Percentiles rank a stretch among this genome's conserved stretches.
These are phyloP conservation scores for Zootoca vivipara DNA, from an alignment of 2,113 vertebrate species.

Conservation along the genomic window DNA sequence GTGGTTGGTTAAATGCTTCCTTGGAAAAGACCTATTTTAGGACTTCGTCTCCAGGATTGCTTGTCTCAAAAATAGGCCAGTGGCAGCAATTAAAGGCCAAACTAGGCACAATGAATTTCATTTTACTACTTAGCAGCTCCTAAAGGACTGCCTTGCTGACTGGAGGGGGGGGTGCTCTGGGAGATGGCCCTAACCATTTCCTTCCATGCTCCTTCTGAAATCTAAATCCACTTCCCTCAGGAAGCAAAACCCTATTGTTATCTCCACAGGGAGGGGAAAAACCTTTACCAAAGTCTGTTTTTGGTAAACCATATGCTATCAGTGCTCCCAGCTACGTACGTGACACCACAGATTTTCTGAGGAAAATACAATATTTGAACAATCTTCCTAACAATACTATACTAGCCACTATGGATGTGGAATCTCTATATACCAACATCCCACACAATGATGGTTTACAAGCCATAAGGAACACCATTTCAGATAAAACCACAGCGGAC, in stretches of 20 bases:
- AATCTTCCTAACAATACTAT: no score
- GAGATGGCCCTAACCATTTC: not conserved
- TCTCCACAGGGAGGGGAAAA: not conserved
- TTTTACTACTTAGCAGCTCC: not conserved
- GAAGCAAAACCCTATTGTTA: not conserved
- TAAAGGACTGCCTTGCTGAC: no score
- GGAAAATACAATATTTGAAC: no score
- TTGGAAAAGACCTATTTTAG: not conserved
- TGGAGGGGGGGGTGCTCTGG: not conserved
- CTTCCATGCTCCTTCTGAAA: not conserved
- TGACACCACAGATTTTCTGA: no score
- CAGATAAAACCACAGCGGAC: no score
- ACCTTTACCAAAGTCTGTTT: not conserved
- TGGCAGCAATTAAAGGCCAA: not conserved
- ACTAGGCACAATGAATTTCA: not conserved
- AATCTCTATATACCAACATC: no score
- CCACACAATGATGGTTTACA: no score
- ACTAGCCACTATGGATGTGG: no score
- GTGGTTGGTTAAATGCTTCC: not conserved
- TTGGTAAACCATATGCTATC: no score
- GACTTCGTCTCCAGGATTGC: not conserved
- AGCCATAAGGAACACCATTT: no score
- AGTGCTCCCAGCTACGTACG: no score
- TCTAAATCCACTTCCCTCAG: not conserved
- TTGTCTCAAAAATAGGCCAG: not conserved